Conservation (phyloP, 1,140 invertebrate genomes). For the Lordiphosa mommai region DNA sequence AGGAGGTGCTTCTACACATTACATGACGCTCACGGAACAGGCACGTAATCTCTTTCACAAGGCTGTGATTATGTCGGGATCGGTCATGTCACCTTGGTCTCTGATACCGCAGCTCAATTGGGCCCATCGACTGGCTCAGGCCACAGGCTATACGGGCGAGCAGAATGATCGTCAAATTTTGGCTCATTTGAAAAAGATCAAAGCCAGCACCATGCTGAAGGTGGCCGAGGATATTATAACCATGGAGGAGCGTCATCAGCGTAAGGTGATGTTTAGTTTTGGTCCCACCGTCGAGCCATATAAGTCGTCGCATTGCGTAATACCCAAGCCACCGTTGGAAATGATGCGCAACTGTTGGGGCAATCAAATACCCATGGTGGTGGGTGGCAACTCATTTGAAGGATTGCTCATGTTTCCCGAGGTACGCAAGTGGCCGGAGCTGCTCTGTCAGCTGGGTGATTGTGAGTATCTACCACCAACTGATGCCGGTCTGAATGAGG, state of each 20-base stretch:
- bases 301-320: constrained; percentile 54
- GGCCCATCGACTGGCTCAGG: constrained; percentile 68
- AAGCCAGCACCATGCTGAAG: constrained; percentile 82
- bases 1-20: constrained; percentile 80
- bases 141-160: constrained; percentile 61
- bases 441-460: constrained; percentile 55
- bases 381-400: constrained; percentile 79
- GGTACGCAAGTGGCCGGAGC: constrained; percentile 63
- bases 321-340: constrained; percentile 68
- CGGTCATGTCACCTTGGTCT: constrained; percentile 66
- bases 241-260: constrained; percentile 64
- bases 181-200: constrained; percentile 52
- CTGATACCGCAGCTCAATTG: constrained; percentile 62
- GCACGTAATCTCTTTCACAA: constrained; percentile 79
- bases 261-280: constrained; percentile 64
- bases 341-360: constrained; percentile 77
- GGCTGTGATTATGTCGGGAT: constrained; percentile 79
- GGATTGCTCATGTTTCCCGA: constrained; percentile 74
- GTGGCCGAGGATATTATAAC: constrained; percentile 54
- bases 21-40: constrained; percentile 82
- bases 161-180: constrained; percentile 48
- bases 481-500: constrained; percentile 53
- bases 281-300: constrained; percentile 79
- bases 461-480: constrained; percentile 55
- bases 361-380: constrained; percentile 78